Evolutionary conservation across 2,888 invertebrate genomes (phyloP).

Genomic region (Patella pellucida): DNA sequence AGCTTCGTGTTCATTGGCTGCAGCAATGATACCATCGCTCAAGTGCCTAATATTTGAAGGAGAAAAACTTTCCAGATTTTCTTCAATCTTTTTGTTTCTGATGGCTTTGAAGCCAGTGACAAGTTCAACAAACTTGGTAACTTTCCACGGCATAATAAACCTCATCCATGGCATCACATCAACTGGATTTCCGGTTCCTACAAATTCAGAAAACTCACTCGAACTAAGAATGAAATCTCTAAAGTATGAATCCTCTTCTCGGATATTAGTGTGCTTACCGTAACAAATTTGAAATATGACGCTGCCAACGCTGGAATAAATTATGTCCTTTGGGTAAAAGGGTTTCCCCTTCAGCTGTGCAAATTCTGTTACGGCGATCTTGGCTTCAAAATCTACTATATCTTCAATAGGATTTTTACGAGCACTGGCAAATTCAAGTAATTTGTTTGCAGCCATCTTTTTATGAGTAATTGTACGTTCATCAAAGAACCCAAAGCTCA

Average conservation of each 20-base stretch:
- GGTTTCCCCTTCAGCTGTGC: constrained; percentile 2
- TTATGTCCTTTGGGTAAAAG: constrained; percentile 20
- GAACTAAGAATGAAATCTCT: constrained; percentile 12
- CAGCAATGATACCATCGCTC: constrained; percentile 45
- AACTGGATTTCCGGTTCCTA: constrained; percentile 37
- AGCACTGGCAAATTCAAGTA: constrained; percentile 33
- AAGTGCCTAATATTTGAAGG: constrained; percentile 39
- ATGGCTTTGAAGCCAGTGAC: not conserved
- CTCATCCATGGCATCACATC: constrained; percentile 46
- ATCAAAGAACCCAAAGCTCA: constrained; percentile 25
- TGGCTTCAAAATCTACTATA: constrained; percentile 27
- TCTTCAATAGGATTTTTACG: constrained; percentile 28
- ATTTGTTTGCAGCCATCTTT: constrained; percentile 36
- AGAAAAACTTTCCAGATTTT: constrained; percentile 36
- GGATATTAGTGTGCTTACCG: constrained; percentile 28
- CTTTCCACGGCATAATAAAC: constrained; percentile 31
- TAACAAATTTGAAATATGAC: constrained; percentile 39
- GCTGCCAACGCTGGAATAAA: constrained; percentile 24
- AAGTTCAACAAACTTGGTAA: constrained; percentile 27
- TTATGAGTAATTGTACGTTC: constrained; percentile 38
- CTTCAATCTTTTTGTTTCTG: constrained; percentile 18
- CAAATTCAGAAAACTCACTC: constrained; percentile 29
- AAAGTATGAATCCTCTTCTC: constrained; percentile 27
- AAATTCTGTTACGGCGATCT: constrained; percentile 18
- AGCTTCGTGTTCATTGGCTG: constrained; percentile 13